A percentile compares a stretch with the other conserved stretches of the same genome.
phyloP scores from a whole-genome alignment of 2,797 vertebrate species.

The Adelosebastes latens region DNA sequence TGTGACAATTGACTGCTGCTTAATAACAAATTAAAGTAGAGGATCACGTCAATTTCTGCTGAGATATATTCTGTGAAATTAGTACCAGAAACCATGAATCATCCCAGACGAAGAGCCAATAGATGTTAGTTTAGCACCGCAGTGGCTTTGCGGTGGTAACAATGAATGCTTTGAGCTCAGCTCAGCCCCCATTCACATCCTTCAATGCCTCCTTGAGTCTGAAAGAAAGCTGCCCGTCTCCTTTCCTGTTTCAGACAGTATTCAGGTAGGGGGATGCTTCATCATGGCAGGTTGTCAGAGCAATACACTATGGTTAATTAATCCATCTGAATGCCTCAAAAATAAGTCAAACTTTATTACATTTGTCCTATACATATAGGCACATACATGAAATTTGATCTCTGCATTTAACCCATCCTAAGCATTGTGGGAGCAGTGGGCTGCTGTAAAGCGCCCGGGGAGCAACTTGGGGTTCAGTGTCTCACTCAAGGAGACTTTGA shows the following conservation, averaged over 20 bases:
- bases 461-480: too few relatives aligned
- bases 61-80: conserved; percentile 21
- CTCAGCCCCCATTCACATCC: neutral
- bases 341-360: neutral
- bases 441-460: too few relatives aligned
- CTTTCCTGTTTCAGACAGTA: neutral
- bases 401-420: too few relatives aligned
- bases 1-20: neutral
- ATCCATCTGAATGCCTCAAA: neutral
- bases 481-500: too few relatives aligned
- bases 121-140: neutral
- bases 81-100: neutral
- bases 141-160: neutral
- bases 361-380: too few relatives aligned
- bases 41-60: neutral
- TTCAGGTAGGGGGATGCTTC: neutral
- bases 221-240: neutral
- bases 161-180: conserved; percentile 31
- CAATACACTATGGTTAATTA: neutral
- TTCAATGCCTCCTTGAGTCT: conserved; percentile 14
- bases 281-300: neutral
- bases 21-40: neutral
- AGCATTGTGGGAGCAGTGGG: too few relatives aligned
- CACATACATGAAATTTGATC: too few relatives aligned
- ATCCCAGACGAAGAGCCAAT: neutral